phyloP scores from a whole-genome alignment of 2,113 vertebrate species.

The Candoia aspera region DNA sequence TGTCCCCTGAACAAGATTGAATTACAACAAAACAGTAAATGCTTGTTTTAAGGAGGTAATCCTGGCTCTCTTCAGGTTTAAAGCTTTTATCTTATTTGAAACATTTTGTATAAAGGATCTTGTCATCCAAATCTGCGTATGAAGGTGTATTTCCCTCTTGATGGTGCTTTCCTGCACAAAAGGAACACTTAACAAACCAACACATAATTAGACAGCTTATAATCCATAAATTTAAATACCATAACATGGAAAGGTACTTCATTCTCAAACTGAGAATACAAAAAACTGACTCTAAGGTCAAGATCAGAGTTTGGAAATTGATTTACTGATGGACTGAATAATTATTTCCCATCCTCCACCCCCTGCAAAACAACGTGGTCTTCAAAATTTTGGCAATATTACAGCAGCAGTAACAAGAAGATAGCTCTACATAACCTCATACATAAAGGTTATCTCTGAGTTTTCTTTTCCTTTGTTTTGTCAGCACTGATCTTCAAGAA shows the following conservation, averaged over 20 bases:
- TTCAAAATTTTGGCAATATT: slow-evolving; percentile 65
- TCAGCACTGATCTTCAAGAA: slow-evolving; percentile 75
- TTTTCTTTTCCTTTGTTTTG: slow-evolving; percentile 60
- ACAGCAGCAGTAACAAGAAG: slow-evolving; percentile 63
- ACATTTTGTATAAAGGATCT: slow-evolving; percentile 54
- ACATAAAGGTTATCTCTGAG: slow-evolving; percentile 54
- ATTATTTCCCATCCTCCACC: slow-evolving; percentile 26
- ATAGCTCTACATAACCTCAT: slow-evolving; percentile 66
- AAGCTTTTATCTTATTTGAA: slow-evolving; percentile 47
- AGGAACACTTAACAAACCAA: slow-evolving; percentile 73
- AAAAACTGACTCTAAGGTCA: slow-evolving; percentile 60
- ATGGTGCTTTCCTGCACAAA: slow-evolving; percentile 63
- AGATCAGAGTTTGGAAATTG: slow-evolving; percentile 7
- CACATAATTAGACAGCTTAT: slow-evolving; percentile 65
- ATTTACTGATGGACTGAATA: slow-evolving; percentile 64
- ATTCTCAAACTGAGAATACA: slow-evolving; percentile 63
- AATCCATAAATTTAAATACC: slow-evolving; percentile 70
- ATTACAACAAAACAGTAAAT: slow-evolving; percentile 70
- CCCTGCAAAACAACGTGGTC: slow-evolving; percentile 66
- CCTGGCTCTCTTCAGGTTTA: slow-evolving; percentile 60
- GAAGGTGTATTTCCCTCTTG: slow-evolving; percentile 47
- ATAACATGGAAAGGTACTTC: slow-evolving; percentile 52
- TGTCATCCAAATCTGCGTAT: slow-evolving; percentile 52
- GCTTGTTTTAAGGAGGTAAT: slow-evolving; percentile 70
- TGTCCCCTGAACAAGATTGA: slow-evolving; percentile 69